These are phyloP conservation scores for Amblyjoppa fuscipennis DNA, from an alignment of 2,888 invertebrate genomes.

Conservation along the genomic window DNA sequence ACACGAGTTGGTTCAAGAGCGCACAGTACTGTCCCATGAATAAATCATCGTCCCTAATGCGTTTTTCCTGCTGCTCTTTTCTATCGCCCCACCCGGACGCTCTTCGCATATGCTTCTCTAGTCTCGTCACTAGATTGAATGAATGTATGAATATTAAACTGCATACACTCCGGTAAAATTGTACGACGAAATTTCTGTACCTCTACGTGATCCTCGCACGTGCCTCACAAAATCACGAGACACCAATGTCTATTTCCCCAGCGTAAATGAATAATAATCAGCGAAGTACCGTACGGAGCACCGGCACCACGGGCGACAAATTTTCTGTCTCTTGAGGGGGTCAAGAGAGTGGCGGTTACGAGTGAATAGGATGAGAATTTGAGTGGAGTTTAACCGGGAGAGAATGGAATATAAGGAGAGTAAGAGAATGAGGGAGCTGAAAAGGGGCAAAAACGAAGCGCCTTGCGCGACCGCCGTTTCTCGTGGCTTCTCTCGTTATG, in stretches of 20 bases:
- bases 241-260: constrained; percentile 1
- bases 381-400: constrained; percentile 30
- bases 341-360: constrained; percentile 43
- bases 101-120: constrained; percentile 47
- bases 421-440: constrained; percentile 3
- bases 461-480: constrained; percentile 40
- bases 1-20: constrained; percentile 39
- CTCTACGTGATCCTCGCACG: neutral
- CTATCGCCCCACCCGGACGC: constrained; percentile 21
- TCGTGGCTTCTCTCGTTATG: constrained; percentile 37
- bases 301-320: constrained; percentile 23
- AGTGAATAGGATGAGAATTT: constrained; percentile 55
- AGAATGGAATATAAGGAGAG: constrained; percentile 32
- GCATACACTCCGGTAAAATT: constrained; percentile 25
- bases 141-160: constrained; percentile 59
- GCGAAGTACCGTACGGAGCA: neutral
- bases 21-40: constrained; percentile 53
- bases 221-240: constrained; percentile 12
- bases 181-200: constrained; percentile 16
- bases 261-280: constrained; percentile 29
- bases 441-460: constrained; percentile 56
- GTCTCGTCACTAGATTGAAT: constrained; percentile 36
- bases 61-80: constrained; percentile 60
- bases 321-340: constrained; percentile 36
- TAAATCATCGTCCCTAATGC: constrained; percentile 64